Evolutionary conservation across 2,113 vertebrate genomes (phyloP), one percentile per base, ranked within the genome.

Genomic region (Lipotes vexillifer): DNA sequence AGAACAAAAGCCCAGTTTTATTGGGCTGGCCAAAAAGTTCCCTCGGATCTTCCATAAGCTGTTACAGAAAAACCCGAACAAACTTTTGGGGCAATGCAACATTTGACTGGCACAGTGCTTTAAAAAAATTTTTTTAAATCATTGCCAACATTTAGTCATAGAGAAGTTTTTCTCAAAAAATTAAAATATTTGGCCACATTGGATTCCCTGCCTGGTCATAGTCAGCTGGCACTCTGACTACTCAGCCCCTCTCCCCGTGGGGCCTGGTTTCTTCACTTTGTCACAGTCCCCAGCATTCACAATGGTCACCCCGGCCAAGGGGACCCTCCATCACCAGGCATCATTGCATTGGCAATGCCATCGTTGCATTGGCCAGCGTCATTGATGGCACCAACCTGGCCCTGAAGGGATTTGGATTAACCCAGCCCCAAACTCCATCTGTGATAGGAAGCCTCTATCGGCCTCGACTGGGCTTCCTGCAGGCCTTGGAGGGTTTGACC

Each of bases 161-260:
- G 49, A 12, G 52, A 85, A 61, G 63, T 78, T 59, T 65, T 81
- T 74, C 44, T 65, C 44, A 41, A 49, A 81, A 49, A 81, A 27
- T 5, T 23, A 52, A 27, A 72, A 38, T 38, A 74, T 29, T 69
- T 59, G n/a, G n/a, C 46, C 13, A 10, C 59, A 14, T 4, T 12
- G 38, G 8, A 55, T 17, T 25, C 29, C 20, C 71, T 78, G 46
- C 29, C 46, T 77, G 18, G 11, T 10, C 52, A 46, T 36, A 46
- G 74, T 59, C 36, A n/a, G 13, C 92, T 68, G 72, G 41, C 3
- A 17, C 52, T 29, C 36, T 11, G 15, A 36, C 38, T 8, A 23
- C 4, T 36, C 49, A 25, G 77, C 49, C 12, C 1, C 23, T 55
- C 3, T 4, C 36, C 10, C 14, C 1, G 3, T 6, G 0, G 2